These are phyloP conservation scores for Tethea ocularis DNA, from an alignment of 2,888 invertebrate species.

Conservation along the genomic window DNA sequence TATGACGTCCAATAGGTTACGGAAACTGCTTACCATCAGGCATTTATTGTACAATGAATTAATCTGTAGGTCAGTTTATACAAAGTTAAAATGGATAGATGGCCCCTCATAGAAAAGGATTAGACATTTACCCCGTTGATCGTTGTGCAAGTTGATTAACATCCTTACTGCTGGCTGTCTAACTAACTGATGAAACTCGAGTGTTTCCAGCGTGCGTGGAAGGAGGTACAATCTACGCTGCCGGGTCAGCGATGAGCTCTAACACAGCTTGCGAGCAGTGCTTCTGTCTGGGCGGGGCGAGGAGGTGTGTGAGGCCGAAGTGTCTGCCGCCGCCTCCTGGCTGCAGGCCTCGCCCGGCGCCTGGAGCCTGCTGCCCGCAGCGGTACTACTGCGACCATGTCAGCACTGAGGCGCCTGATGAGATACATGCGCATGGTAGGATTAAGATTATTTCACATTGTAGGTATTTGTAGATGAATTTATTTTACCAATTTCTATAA, in stretches of 20 bases:
- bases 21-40: too few relatives aligned
- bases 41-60: too few relatives aligned
- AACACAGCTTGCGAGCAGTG: constrained; percentile 93
- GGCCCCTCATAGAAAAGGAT: too few relatives aligned
- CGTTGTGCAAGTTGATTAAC: not conserved
- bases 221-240: constrained; percentile 89
- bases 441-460: not conserved
- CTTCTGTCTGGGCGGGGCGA: constrained; percentile 90
- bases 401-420: constrained; percentile 37
- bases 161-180: not conserved
- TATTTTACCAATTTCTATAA: too few relatives aligned
- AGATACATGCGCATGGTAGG: constrained; percentile 49
- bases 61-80: too few relatives aligned
- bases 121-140: too few relatives aligned
- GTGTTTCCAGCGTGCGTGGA: constrained; percentile 86
- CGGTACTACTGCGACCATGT: constrained; percentile 86
- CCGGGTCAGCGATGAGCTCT: constrained; percentile 93
- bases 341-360: constrained; percentile 85
- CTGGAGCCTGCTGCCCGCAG: constrained; percentile 91
- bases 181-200: constrained; percentile 41
- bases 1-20: too few relatives aligned
- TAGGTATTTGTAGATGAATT: not conserved
- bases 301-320: constrained; percentile 91
- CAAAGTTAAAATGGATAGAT: too few relatives aligned
- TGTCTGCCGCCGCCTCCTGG: constrained; percentile 90